phyloP scores from a whole-genome alignment of 2,113 vertebrate genomes.

The Sialia sialis region DNA sequence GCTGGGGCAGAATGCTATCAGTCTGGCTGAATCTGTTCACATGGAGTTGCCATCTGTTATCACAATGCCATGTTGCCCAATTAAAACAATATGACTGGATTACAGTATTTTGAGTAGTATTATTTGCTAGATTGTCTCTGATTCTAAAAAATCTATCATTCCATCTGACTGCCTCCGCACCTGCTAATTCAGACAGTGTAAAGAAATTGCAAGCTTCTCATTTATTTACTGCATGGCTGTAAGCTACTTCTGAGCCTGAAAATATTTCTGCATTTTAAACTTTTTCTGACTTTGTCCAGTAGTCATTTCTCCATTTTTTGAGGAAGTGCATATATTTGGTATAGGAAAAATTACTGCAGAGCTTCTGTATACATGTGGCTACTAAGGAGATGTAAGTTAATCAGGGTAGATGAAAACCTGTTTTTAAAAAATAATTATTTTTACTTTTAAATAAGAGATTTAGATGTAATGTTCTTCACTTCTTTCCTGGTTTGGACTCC shows the following conservation, averaged over 20 bases:
- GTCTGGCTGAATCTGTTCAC: conserved; percentile 59
- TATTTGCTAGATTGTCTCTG: conserved; percentile 39
- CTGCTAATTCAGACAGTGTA: conserved; percentile 22
- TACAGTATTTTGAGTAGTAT: conserved; percentile 34
- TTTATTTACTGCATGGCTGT: neutral
- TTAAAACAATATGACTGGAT: conserved; percentile 57
- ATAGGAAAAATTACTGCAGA: neutral
- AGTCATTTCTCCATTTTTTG: conserved; percentile 17
- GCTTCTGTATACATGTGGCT: neutral
- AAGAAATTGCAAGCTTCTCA: conserved; percentile 26
- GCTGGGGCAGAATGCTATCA: conserved; percentile 66
- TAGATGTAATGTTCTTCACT: neutral
- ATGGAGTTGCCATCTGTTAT: conserved; percentile 67
- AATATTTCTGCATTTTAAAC: conserved; percentile 44
- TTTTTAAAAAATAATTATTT: neutral
- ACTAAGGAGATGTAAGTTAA: neutral
- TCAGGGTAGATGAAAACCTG: neutral
- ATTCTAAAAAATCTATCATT: conserved; percentile 43
- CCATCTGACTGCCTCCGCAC: conserved; percentile 45
- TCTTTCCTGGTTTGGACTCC: neutral
- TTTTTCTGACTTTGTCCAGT: neutral
- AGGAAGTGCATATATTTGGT: neutral
- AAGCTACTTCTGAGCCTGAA: conserved; percentile 4
- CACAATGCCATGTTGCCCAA: conserved; percentile 51
- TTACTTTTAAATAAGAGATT: neutral